phyloP scores from a whole-genome alignment of 2,888 invertebrate species.

The Sturmia bella region DNA sequence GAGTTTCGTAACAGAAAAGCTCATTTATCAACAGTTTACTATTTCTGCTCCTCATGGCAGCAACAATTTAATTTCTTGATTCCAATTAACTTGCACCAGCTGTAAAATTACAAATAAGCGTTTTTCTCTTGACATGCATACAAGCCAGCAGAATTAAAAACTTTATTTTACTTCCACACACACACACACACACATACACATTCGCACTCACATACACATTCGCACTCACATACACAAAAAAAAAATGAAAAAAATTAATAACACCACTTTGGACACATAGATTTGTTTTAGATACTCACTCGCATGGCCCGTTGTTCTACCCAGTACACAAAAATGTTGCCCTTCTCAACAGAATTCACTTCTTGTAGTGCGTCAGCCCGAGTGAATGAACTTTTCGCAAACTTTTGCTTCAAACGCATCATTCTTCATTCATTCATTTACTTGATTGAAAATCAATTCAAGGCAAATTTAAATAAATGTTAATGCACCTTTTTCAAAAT shows the following conservation, averaged over 20 bases:
- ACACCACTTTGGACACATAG: slow-evolving; percentile 41
- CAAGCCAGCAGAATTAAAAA: slow-evolving; percentile 31
- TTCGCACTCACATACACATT: slow-evolving; percentile 22
- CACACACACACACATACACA: slow-evolving; percentile 19
- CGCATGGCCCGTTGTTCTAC: slow-evolving; percentile 19
- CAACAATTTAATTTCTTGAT: background rate
- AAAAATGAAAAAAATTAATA: slow-evolving; percentile 7
- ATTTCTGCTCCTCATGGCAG: background rate
- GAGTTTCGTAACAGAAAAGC: no score
- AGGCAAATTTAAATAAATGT: slow-evolving; percentile 61
- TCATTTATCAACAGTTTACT: no score
- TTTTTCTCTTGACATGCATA: background rate
- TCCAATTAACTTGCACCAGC: slow-evolving; percentile 24
- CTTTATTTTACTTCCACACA: background rate
- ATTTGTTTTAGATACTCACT: slow-evolving; percentile 45
- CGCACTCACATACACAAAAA: background rate
- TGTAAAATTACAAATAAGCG: slow-evolving; percentile 32
- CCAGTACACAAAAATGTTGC: slow-evolving; percentile 47
- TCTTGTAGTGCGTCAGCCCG: background rate
- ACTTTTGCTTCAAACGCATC: slow-evolving; percentile 29
- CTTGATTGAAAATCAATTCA: slow-evolving; percentile 58
- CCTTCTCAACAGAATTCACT: background rate
- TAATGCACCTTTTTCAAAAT: slow-evolving; percentile 50
- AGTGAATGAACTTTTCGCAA: slow-evolving; percentile 58
- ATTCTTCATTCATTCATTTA: background rate